phyloP scores from a whole-genome alignment of 1,140 invertebrate species.

The Lerema accius region DNA sequence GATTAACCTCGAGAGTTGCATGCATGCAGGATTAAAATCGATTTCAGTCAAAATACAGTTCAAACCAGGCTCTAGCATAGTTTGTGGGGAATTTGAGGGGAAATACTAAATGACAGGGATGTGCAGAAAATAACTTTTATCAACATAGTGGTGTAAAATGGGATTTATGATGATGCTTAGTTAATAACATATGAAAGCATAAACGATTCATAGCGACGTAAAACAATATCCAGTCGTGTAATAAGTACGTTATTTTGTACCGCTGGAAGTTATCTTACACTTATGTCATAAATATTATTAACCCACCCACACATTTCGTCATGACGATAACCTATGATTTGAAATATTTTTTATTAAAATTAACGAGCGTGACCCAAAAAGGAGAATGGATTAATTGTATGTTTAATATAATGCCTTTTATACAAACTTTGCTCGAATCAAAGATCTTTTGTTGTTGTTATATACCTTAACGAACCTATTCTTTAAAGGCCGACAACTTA shows the following conservation, averaged over 20 bases:
- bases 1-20: too few species aligned
- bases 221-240: not conserved
- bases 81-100: too few species aligned
- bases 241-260: not conserved
- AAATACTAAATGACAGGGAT: too few species aligned
- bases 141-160: too few species aligned
- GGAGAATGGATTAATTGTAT: not conserved
- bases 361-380: constrained; percentile 31
- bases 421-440: not conserved
- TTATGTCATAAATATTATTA: constrained; percentile 19
- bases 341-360: constrained; percentile 35
- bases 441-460: not conserved
- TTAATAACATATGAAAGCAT: too few species aligned
- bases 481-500: too few species aligned
- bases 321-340: constrained; percentile 43
- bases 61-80: too few species aligned
- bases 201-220: not conserved
- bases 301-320: constrained; percentile 42
- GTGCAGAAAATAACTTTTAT: too few species aligned
- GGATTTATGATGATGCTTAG: too few species aligned
- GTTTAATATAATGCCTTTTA: not conserved
- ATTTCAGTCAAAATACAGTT: too few species aligned
- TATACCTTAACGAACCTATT: too few species aligned
- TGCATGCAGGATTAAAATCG: too few species aligned
- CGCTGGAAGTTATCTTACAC: not conserved